Base-by-base conservation (phyloP, 2,888 invertebrate genomes). In the Lacanobia oleracea region DNA sequence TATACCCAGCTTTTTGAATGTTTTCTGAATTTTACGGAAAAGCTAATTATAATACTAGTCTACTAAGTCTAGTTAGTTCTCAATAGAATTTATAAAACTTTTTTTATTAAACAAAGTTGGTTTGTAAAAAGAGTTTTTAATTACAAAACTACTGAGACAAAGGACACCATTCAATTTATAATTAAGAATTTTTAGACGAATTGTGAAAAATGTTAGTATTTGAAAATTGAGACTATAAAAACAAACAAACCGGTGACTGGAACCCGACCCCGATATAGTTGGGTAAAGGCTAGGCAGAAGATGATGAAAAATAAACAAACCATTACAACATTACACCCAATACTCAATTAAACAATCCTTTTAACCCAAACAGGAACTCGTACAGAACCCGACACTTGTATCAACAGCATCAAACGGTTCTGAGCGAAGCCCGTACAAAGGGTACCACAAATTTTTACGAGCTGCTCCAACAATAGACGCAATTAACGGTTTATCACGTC, bases 401-500 rank as follows among this genome's bases (percentile, higher is more conserved):
- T 62, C 76, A 83, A 83, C 81, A 81, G 77, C 82, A 86, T 86
- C 86, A 83, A 86, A 86, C 82, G 64, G 64, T 45, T 73, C 37
- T 7, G 62, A 60, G 43, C 61, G 48, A 48, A 51, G 48, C 72
- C 21, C 45, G 54, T 61, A 73, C 83, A 79, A 82, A 85, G 76
- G 81, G 77, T 68, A 70, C 82, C 84, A 84, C 84, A 86, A 82
- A 83, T 86, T 87, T 88, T 89, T 88, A 89, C 89, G 89, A 88
- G 62, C 72, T 67, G 68, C 76, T 71, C 78, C 88, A 61, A 87
- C 88, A 88, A 89, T 87, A 87, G 88, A 85, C 79, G 85, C 83
- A 89, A 88, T 89, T 89, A 89, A 86, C 87, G 81, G 85, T 86
- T 89, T 88, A 87, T 89, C 86, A 79, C 82, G 76, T 78, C 79